These are phyloP conservation scores for Aplodontia rufa DNA, from an alignment of 2,113 vertebrate species.

Conservation along the genomic window DNA sequence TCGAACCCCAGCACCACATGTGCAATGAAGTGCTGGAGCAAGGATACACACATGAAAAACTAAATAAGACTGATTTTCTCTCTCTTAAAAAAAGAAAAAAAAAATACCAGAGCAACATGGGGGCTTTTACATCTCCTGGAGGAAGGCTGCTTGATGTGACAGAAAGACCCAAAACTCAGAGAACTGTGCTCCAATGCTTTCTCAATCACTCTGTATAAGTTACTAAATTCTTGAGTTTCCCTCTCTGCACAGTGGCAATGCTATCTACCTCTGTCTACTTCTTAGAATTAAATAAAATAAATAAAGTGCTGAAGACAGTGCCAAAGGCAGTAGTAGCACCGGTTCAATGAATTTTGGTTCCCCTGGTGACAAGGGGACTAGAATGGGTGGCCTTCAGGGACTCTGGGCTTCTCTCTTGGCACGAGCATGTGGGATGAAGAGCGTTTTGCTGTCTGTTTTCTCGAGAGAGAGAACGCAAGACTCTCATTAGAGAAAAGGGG, in stretches of 20 bases:
- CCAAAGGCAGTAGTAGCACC: accelerated
- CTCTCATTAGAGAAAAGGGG: background rate
- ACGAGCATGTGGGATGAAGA: accelerated
- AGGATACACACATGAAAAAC: too few species aligned
- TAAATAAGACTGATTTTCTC: too few species aligned
- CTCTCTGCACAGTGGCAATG: background rate
- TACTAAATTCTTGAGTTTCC: background rate
- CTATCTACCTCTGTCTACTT: background rate
- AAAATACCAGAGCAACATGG: too few species aligned
- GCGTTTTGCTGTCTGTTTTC: background rate
- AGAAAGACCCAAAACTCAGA: background rate
- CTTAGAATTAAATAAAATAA: background rate
- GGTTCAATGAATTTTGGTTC: accelerated
- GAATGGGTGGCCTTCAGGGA: background rate
- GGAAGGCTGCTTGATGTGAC: background rate
- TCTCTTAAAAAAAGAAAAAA: too few species aligned
- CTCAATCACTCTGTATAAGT: background rate
- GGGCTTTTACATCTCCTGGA: background rate
- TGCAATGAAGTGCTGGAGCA: too few species aligned
- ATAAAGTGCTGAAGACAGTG: background rate
- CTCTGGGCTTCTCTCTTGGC: background rate
- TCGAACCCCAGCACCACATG: too few species aligned
- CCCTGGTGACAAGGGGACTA: too few species aligned
- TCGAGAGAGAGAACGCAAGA: background rate
- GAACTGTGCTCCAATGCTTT: background rate